Evolutionary conservation across 2,797 vertebrate genomes (phyloP).

Genomic region (Microchirus variegatus): DNA sequence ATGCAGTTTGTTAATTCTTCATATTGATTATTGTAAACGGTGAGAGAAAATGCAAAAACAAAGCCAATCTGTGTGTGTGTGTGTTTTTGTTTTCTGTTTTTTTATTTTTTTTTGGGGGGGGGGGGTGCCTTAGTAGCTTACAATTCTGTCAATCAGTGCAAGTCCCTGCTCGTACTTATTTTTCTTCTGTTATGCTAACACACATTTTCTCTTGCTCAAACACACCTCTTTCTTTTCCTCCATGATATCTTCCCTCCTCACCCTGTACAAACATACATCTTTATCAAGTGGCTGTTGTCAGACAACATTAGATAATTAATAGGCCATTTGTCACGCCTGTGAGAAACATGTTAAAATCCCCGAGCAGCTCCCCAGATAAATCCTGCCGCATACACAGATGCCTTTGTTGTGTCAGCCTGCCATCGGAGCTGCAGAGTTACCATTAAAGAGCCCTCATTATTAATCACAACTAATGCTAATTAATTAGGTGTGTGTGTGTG

Average conservation of each 20-base stretch:
- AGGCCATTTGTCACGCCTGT: conserved; percentile 99
- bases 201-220: not conserved
- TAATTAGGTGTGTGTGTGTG: conserved; percentile 88
- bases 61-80: conserved; percentile 2
- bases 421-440: conserved; percentile 88
- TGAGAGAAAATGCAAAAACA: conserved; percentile 19
- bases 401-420: conserved; percentile 90
- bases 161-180: conserved; percentile 28
- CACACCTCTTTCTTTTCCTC: conserved; percentile 40
- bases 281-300: conserved; percentile 99
- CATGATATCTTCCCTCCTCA: conserved; percentile 60
- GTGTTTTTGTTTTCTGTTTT: not conserved
- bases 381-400: conserved; percentile 87
- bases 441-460: conserved; percentile 95
- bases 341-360: conserved; percentile 98
- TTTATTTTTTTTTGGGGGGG: not conserved
- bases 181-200: conserved; percentile 46
- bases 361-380: conserved; percentile 93
- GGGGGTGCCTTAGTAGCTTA: conserved; percentile 3
- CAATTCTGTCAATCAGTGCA: not conserved
- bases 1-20: conserved; percentile 59
- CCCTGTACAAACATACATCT: conserved; percentile 95
- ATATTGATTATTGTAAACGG: conserved; percentile 52
- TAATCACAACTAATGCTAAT: conserved; percentile 99
- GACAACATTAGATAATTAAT: conserved; percentile 99